phyloP scores from a whole-genome alignment of 2,888 invertebrate species.

The Boloria euphrosyne region DNA sequence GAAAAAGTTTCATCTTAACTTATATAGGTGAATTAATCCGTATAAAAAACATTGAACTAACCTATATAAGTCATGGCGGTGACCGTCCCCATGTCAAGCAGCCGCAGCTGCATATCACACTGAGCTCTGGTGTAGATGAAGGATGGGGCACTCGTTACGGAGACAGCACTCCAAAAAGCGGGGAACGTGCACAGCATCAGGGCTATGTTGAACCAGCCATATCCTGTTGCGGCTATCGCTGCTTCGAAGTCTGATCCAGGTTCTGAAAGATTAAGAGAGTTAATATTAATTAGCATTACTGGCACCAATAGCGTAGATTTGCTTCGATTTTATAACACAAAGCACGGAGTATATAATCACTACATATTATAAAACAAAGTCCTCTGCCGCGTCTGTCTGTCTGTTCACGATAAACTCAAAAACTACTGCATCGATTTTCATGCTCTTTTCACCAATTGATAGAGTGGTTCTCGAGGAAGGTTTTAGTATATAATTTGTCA shows the following conservation, averaged over 20 bases:
- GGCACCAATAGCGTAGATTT: not conserved
- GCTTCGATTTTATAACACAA: not conserved
- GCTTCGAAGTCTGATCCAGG: slow-evolving; percentile 85
- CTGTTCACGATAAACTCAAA: too few species aligned
- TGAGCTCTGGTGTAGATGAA: slow-evolving; percentile 89
- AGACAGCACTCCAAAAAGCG: slow-evolving; percentile 85
- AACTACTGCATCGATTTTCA: too few species aligned
- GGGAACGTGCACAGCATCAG: slow-evolving; percentile 84
- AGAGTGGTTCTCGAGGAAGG: too few species aligned
- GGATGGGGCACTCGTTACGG: slow-evolving; percentile 87
- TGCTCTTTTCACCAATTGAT: too few species aligned
- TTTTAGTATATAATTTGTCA: too few species aligned
- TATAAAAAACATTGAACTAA: slow-evolving; percentile 44
- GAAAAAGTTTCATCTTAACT: too few species aligned
- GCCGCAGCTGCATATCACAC: slow-evolving; percentile 86
- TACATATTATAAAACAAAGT: too few species aligned
- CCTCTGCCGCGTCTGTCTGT: too few species aligned
- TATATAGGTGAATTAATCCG: not conserved
- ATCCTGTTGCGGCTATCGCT: slow-evolving; percentile 86
- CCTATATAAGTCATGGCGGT: slow-evolving; percentile 88
- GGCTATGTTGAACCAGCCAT: slow-evolving; percentile 86
- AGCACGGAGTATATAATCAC: not conserved
- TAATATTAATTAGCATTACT: not conserved
- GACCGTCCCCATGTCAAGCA: slow-evolving; percentile 87
- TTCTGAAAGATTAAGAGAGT: slow-evolving; percentile 37